Evolutionary conservation across 2,888 invertebrate species (phyloP).

Genomic region (Baccha elongata): DNA sequence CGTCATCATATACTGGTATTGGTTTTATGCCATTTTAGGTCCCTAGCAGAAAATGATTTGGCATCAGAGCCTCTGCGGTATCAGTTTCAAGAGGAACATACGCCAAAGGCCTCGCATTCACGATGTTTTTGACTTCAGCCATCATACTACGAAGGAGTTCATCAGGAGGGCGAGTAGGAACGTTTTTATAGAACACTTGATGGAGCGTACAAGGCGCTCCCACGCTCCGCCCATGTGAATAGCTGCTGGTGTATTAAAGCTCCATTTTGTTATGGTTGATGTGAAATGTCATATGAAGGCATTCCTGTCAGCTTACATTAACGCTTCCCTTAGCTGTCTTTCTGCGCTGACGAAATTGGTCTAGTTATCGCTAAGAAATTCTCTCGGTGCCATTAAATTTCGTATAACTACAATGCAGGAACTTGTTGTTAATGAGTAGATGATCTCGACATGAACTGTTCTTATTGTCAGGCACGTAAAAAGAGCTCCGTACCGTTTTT

Average conservation of each 20-base stretch:
- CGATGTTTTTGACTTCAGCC: background rate
- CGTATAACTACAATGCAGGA: too few relatives aligned
- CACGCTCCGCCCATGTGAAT: conserved; percentile 73
- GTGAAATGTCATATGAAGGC: background rate
- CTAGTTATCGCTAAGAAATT: conserved; percentile 45
- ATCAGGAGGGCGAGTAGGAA: background rate
- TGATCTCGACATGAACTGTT: too few relatives aligned
- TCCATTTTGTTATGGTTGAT: conserved; percentile 39
- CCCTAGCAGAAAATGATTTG: conserved; percentile 41
- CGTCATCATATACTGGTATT: background rate
- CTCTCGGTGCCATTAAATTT: too few relatives aligned
- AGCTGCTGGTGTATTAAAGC: conserved; percentile 72
- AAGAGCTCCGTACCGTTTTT: too few relatives aligned
- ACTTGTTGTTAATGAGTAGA: too few relatives aligned
- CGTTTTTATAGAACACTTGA: conserved; percentile 37
- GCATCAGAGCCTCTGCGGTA: conserved; percentile 35
- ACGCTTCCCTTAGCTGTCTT: background rate
- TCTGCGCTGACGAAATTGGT: conserved; percentile 39
- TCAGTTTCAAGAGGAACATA: conserved; percentile 28
- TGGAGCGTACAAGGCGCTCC: conserved; percentile 24
- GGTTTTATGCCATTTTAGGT: conserved; percentile 44
- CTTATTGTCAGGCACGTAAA: too few relatives aligned
- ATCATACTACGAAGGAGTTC: conserved; percentile 9
- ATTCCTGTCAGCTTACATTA: background rate
- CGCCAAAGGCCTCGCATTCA: background rate